Evolutionary conservation across 2,888 invertebrate species (phyloP).

Genomic region (Hyalella azteca): DNA sequence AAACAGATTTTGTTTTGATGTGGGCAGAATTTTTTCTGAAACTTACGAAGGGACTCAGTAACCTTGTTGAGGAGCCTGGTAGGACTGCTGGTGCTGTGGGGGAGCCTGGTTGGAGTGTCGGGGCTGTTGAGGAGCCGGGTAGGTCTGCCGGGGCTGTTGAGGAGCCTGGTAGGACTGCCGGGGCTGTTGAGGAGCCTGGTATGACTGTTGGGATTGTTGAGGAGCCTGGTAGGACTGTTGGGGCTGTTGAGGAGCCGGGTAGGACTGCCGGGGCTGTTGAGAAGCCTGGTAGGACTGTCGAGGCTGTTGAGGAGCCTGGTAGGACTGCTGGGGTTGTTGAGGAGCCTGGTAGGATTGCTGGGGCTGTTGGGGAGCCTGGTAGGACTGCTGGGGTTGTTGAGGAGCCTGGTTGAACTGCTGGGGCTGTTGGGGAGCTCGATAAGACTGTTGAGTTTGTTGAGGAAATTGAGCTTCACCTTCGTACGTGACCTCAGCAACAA

Average conservation of each 20-base stretch:
- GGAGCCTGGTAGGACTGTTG: background rate
- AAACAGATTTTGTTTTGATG: too few relatives aligned
- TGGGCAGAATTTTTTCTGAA: too few relatives aligned
- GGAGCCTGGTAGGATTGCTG: background rate
- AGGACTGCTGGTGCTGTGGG: background rate
- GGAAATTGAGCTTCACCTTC: slow-evolving; percentile 32
- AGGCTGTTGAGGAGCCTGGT: background rate
- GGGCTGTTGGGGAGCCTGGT: background rate
- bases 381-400: slow-evolving; percentile 2
- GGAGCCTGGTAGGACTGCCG: background rate
- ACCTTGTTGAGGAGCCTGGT: background rate
- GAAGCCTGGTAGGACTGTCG: background rate
- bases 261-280: background rate
- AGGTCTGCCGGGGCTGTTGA: background rate
- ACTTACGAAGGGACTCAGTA: too few relatives aligned
- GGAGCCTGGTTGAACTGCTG: background rate
- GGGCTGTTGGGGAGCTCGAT: background rate
- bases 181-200: background rate
- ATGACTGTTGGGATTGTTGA: background rate
- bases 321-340: background rate
- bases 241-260: background rate
- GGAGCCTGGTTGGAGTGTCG: background rate
- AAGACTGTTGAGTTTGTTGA: background rate
- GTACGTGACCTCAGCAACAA: slow-evolving; percentile 23
- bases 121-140: background rate